Conservation (phyloP, 1,140 invertebrate species). For the Agrypnia vestita region DNA sequence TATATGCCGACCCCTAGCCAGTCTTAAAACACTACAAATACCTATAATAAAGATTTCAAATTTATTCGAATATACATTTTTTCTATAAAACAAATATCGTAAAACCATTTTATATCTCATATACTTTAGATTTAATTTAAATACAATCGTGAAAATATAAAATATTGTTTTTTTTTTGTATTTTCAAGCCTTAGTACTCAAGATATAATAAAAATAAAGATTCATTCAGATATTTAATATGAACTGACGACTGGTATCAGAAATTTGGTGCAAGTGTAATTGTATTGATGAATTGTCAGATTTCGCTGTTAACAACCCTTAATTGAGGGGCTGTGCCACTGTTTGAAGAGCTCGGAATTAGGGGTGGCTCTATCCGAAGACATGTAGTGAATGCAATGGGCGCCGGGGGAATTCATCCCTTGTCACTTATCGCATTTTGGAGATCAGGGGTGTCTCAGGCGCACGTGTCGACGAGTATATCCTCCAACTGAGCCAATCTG, state of each 20-base stretch:
- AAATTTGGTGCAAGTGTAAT: background rate
- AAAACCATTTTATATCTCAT: no score
- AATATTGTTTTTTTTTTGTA: background rate
- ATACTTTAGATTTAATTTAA: background rate
- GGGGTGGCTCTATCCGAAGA: constrained; percentile 14
- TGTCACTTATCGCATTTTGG: constrained; percentile 55
- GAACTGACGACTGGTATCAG: background rate
- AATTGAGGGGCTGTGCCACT: constrained; percentile 51
- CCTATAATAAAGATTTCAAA: no score
- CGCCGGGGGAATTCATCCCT: constrained; percentile 36
- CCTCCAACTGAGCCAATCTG: constrained; percentile 1
- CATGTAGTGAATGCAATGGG: constrained; percentile 41
- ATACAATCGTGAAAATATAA: background rate
- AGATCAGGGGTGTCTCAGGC: constrained; percentile 1
- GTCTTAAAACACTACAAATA: no score
- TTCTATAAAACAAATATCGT: no score
- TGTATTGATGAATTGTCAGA: constrained; percentile 21
- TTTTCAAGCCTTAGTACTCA: background rate
- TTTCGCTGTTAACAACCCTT: constrained; percentile 35
- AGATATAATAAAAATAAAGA: background rate
- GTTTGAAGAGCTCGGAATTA: constrained; percentile 12
- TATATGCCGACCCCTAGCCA: no score
- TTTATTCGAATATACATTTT: no score
- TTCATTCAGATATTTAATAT: background rate
- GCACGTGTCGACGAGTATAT: background rate